Evolutionary conservation across 2,888 invertebrate species (phyloP), one percentile per base, ranked within the genome.

Genomic region (Andrena marginata): DNA sequence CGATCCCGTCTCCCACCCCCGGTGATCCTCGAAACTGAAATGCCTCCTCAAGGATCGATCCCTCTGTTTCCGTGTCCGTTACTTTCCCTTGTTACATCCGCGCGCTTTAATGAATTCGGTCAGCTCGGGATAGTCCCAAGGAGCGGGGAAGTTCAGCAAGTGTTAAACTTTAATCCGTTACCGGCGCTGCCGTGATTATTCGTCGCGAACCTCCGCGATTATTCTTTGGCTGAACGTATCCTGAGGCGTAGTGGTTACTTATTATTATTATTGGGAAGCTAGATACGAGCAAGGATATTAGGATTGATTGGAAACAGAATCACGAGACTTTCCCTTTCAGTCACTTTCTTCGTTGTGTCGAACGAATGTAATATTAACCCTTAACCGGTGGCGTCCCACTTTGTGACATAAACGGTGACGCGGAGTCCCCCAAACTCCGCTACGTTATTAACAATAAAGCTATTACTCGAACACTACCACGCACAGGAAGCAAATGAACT

Each of bases 21-120:
- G 65, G 10, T 33, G 83, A 76, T 78, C 78, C 75, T 75, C 71
- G 75, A 79, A 62, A 65, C 71, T 62, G 69, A 79, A 83, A 79
- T 76, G 59, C 72, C 79, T 64, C 63, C 62, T 77, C 59, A 63
- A 71, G 73, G 70, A 65, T 64, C 54, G 20, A 31, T 48, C 20
- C 20, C 20, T 13, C 54, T n/a, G 23, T 35, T 63, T 54, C 35
- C 35, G 63, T 64, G 56, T 42, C 78, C 20, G 68, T 35, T 29
- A 29, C 67, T 20, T 26, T 20, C 33, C 56, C 42, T 64, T 35
- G 59, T 73, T 67, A 69, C 74, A 79, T 74, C 60, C 62, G 49
- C 73, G 74, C 31, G 56, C 56, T 69, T 51, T 77, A 71, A 70
- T 71, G 71, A 77, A 77, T 59, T 77, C 76, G 71, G 72, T 63